Base-by-base conservation (phyloP, 2,113 vertebrate species). In the Chamaetylas fuelleborni region DNA sequence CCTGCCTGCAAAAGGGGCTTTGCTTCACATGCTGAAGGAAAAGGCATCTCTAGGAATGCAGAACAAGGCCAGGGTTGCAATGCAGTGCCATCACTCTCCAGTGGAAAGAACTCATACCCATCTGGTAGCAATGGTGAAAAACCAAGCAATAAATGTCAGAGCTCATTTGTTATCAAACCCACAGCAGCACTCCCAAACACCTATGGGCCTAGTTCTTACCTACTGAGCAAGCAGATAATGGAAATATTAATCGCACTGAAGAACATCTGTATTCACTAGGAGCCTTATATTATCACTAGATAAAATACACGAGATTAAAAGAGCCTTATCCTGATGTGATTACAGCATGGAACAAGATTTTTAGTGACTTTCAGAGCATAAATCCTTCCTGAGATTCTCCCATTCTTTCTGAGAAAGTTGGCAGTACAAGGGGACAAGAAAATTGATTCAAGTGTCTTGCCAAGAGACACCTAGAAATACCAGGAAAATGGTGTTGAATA, bases 181-280 rank as follows among this genome's bases (percentile, higher is more conserved):
- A 0, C n/a, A 86, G 54, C 40, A 74, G 31, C 16, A 12, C 29
- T 33, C n/a, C 12, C 33, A 33, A 70, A 23, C 22, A n/a, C 31
- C 15, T 0, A 0, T 1, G 2, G 43, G 22, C 11, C 71, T 82
- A n/a, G 19, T 36, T 88, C 81, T 72, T 38, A 86, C 62, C 85
- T 38, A 70, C 6, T 54, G 31, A 76, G 48, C 19, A 85, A 60
- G n/a, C 18, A 45, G 31, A 31, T 76, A 69, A 51, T 15, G 62
- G 34, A 95, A 94, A 72, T 6, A 34, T 80, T 45, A 65, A 86
- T 80, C 53, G 56, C 54, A 48, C 28, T 47, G 58, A 80, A 82
- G 25, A 88, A 45, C 33, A 76, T 33, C 81, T 85, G 23, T 72
- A 71, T 72, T 90, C 54, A 50, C 54, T 83, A 82, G 25, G n/a